A percentile compares a stretch with the other conserved stretches of the same genome.
Evolutionary conservation across 2,888 invertebrate species (phyloP).

Genomic region (Serrognathus titanus): DNA sequence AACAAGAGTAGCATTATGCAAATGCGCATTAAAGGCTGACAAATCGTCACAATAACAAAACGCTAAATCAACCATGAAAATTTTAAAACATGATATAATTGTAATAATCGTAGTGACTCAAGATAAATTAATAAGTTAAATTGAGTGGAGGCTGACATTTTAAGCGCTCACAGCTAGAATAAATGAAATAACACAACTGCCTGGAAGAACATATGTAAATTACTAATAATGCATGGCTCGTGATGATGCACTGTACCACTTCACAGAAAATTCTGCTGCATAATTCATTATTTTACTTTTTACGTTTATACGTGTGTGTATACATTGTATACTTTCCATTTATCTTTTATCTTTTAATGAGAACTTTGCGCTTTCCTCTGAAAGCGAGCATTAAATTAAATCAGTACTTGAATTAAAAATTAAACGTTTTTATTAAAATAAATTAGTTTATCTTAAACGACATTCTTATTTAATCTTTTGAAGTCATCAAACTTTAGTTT

Average conservation of each 20-base stretch:
- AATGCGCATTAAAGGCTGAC: background rate
- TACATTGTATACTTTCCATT: background rate
- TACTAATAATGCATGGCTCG: slow-evolving; percentile 6
- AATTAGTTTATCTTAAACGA: too few relatives aligned
- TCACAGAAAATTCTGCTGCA: slow-evolving; percentile 7
- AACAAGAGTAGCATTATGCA: background rate
- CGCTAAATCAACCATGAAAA: slow-evolving; percentile 25
- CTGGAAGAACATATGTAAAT: slow-evolving; percentile 8
- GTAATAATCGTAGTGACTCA: slow-evolving; percentile 20
- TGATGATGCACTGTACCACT: slow-evolving; percentile 6
- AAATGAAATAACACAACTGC: slow-evolving; percentile 16
- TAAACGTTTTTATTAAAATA: too few relatives aligned
- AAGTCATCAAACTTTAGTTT: too few relatives aligned
- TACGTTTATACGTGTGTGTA: background rate
- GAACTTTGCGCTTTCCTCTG: too few relatives aligned
- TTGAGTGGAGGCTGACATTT: slow-evolving; percentile 24
- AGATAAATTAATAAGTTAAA: slow-evolving; percentile 25
- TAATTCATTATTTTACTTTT: slow-evolving; percentile 4
- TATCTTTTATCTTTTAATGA: background rate
- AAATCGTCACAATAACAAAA: slow-evolving; percentile 1
- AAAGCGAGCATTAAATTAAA: too few relatives aligned
- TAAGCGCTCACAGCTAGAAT: slow-evolving; percentile 15
- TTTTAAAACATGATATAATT: slow-evolving; percentile 25
- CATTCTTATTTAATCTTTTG: too few relatives aligned
- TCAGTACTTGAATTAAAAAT: too few relatives aligned